Evolutionary conservation across 2,888 invertebrate species (phyloP), one percentile per base, ranked within the genome.

Genomic region (Caenorhabditis sp.): DNA sequence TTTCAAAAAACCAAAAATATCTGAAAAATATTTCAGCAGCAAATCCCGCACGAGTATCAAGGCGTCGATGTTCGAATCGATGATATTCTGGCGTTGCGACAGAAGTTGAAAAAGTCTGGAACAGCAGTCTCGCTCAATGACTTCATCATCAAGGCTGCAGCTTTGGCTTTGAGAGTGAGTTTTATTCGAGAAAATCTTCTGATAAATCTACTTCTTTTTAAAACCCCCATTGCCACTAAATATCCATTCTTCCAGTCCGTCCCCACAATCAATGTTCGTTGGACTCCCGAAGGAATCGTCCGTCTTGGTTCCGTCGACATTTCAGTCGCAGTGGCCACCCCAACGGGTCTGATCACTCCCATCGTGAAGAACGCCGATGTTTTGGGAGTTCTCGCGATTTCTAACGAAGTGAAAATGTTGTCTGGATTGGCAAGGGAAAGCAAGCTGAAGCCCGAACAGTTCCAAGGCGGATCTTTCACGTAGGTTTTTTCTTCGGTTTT

Each of bases 291-390:
- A 44, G 76, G 81, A 66, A 80, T 80, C 16, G 58, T 64, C 19
- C 59, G 56, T 16, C 80, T 86, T 22, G 69, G 68, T 7, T 68
- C 81, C 89, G 97, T 97, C 12, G 98, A 99, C 93, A 95, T 99
- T 0, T 96, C 96, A 90, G 96, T 99, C 77, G 98, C 98, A 1
- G 98, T 99, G 2, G 96, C 96, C 81, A 98, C 98, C 0, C 96
- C 96, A 2, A 94, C 94, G 83, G 98, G 88, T 0, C 94, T 99
- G 12, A 97, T 99, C 83, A 99, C 99, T 1, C 99, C 99, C 1
- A 98, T 99, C 88, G 94, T 99, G 16, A 94, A 94, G 80, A 93
- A 94, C 85, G 94, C 94, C 1, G 93, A 94, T 68, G 91, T 92
- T 2, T 93, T 94, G 85, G 93, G 93, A 31, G 92, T 95, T 22